Evolutionary conservation across 2,113 vertebrate species (phyloP).

Genomic region (Menura novaehollandiae): DNA sequence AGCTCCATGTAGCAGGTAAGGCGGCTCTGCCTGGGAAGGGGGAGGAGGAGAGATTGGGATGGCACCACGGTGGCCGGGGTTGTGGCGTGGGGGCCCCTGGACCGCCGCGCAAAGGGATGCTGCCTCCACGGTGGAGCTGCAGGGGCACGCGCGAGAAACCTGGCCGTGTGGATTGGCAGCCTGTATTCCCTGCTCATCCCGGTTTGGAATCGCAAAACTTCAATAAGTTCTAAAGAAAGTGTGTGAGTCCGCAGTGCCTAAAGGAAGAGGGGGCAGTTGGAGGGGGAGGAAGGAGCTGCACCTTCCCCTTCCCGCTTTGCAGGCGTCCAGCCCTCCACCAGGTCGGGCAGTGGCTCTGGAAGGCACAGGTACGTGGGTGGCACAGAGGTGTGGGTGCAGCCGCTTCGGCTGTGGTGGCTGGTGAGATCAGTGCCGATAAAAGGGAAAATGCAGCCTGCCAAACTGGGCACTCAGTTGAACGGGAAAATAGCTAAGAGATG

Average conservation of each 20-base stretch:
- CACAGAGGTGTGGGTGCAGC: not conserved
- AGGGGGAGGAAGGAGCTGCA: not conserved
- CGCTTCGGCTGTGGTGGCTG: accelerated
- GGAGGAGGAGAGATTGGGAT: not conserved
- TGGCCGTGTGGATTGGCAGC: not conserved
- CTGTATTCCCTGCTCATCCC: not conserved
- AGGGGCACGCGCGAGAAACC: not conserved
- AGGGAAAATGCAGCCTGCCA: accelerated
- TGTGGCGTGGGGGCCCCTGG: not conserved
- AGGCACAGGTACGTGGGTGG: accelerated
- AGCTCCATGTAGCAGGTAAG: slow-evolving; percentile 59
- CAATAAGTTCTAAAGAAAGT: slow-evolving; percentile 64
- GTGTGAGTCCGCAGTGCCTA: not conserved
- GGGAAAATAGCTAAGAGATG: not conserved
- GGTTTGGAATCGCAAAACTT: slow-evolving; percentile 54
- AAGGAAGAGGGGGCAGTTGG: accelerated
- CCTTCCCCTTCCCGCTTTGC: not conserved
- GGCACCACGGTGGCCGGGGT: not conserved
- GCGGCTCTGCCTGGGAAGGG: not conserved
- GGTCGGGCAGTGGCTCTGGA: not conserved
- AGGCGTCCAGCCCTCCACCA: accelerated
- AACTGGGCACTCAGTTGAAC: accelerated
- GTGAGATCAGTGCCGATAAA: accelerated
- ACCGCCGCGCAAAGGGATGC: not conserved
- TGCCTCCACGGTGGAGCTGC: not conserved